Percentiles rank a stretch among this genome's conserved stretches.
Conservation (phyloP, 2,797 vertebrate species). For the Coilia nasus region DNA sequence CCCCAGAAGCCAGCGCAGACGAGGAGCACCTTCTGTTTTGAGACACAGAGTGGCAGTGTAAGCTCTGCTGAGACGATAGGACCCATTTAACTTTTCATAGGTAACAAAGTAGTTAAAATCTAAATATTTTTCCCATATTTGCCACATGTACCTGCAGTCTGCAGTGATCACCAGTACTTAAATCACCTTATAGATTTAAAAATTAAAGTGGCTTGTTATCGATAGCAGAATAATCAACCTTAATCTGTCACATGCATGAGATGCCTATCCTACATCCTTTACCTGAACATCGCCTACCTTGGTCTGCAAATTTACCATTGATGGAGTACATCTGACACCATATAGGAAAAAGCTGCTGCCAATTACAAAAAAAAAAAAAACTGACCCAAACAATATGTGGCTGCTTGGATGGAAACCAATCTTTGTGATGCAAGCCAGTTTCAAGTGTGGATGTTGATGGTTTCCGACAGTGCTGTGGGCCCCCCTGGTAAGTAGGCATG, state of each 20-base stretch:
- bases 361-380: conserved; percentile 35
- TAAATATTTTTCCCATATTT: not conserved
- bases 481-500: not conserved
- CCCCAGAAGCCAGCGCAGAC: not conserved
- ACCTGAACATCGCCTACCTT: not conserved
- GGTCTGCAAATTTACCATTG: conserved; percentile 27
- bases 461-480: conserved; percentile 28
- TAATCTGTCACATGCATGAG: not conserved
- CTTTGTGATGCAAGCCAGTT: conserved; percentile 25
- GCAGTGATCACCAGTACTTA: not conserved
- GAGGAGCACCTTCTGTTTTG: conserved; percentile 54
- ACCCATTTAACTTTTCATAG: not conserved
- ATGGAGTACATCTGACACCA: conserved; percentile 38
- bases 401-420: conserved; percentile 35
- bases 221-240: not conserved
- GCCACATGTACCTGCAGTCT: not conserved
- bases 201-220: not conserved
- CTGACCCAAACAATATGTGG: conserved; percentile 29
- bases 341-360: conserved; percentile 29
- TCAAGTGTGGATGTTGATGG: conserved; percentile 29
- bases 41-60: conserved; percentile 80
- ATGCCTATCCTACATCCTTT: not conserved
- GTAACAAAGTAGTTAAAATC: not conserved
- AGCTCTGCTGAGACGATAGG: conserved; percentile 61
- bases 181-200: not conserved